Evolutionary conservation across 1,140 invertebrate species (phyloP), one percentile per base, ranked within the genome.

Genomic region (Habropoda laboriosa): DNA sequence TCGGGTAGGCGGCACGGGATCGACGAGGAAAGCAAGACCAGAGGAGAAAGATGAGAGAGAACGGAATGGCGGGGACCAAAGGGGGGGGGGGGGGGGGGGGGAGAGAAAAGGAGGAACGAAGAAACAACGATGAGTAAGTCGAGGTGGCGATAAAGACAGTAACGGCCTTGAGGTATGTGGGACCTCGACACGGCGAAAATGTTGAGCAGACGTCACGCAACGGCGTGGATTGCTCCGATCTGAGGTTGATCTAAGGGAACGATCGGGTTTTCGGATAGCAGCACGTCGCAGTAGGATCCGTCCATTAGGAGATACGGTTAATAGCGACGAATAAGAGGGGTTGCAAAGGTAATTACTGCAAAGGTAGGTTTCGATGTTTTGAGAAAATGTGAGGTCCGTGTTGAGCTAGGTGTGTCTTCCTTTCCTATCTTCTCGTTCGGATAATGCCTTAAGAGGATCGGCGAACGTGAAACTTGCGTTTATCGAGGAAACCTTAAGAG

Each of bases 151-250:
- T 83, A 85, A 85, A 80, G 72, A 85, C 66, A 35, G 51, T 83
- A 66, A 66, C 81, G 67, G 61, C 78, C 67, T 80, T 80, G 78
- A 84, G 78, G 72, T 84, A 84, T 64, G 64, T 66, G 77, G 66
- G 71, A 57, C 24, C 79, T 42, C 35, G 27, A 66, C 68, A 57
- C 35, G 38, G 24, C 61, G 57, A 71, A 77, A 82, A 72, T 45
- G 32, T n/a, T 18, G 30, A 35, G 49, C 57, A 12, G 32, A 27
- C 32, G 53, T 47, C 57, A 38, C 8, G 40, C 30, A 67, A 24
- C 53, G 24, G 49, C n/a, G n/a, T 55, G 73, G 38, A 24, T 32
- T 68, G 47, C 40, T 45, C 40, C 38, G 30, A 67, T n/a, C 24
- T 32, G 58, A 35, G 32, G 5, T 53, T n/a, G n/a, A n/a, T n/a